phyloP scores from a whole-genome alignment of 2,888 invertebrate genomes.

The Drosophila differens region DNA sequence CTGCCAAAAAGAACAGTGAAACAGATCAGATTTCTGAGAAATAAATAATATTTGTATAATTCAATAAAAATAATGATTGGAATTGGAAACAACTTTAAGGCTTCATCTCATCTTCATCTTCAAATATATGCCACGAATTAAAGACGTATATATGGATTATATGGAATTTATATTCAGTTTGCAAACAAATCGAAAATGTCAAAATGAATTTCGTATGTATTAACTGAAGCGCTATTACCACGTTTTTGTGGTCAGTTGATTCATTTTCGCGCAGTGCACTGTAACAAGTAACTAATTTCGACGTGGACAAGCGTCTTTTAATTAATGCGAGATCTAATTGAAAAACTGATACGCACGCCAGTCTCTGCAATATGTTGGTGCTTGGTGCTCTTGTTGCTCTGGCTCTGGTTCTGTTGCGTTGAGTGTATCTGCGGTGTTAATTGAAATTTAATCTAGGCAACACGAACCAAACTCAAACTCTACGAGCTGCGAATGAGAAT shows the following conservation, averaged over 20 bases:
- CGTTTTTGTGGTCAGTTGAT: neutral
- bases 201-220: neutral
- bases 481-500: constrained; percentile 43
- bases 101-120: neutral
- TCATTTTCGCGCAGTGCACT: neutral
- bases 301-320: constrained; percentile 51
- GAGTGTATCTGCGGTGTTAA: constrained; percentile 68
- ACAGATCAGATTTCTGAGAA: neutral
- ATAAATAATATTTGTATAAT: neutral
- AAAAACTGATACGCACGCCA: constrained; percentile 64
- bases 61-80: neutral
- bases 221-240: neutral
- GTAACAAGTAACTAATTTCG: constrained; percentile 40
- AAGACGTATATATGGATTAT: neutral
- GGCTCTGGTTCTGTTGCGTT: neutral
- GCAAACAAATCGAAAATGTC: neutral
- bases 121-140: neutral
- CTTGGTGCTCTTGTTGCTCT: neutral
- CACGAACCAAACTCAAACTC: constrained; percentile 59
- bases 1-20: neutral
- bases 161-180: neutral
- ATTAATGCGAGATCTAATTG: constrained; percentile 77
- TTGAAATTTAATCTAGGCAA: constrained; percentile 77
- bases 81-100: neutral
- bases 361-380: constrained; percentile 37